phyloP scores from a whole-genome alignment of 2,888 invertebrate species.

The Cephus sareptanus region DNA sequence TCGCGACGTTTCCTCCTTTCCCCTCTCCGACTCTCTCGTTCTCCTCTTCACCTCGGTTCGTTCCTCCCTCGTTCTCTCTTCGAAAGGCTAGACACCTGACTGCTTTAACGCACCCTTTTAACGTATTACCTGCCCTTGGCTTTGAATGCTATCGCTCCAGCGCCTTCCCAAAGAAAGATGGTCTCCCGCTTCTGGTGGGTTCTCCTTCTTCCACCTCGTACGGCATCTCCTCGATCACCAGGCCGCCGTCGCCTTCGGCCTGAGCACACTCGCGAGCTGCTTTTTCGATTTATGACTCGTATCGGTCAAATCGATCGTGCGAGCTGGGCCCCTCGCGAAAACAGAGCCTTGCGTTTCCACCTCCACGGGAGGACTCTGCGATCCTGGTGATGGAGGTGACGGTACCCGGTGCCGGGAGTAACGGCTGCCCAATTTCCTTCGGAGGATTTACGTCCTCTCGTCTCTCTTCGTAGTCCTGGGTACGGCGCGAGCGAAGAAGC shows the following conservation, averaged over 20 bases:
- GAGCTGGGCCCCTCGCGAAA: not conserved
- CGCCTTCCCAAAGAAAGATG: slow-evolving; percentile 23
- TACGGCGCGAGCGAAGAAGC: not conserved
- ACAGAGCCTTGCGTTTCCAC: not conserved
- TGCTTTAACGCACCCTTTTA: slow-evolving; percentile 42
- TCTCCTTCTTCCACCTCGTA: not conserved
- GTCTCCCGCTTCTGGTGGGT: slow-evolving; percentile 4
- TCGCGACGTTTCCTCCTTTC: slow-evolving; percentile 49
- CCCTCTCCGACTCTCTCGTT: not conserved
- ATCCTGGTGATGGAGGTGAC: not conserved
- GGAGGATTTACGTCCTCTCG: not conserved
- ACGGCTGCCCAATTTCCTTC: not conserved
- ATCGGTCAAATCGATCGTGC: not conserved
- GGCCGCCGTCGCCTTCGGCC: not conserved
- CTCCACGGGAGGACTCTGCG: not conserved
- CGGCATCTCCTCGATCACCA: not conserved
- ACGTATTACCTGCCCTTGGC: slow-evolving; percentile 39
- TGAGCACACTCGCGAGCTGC: not conserved
- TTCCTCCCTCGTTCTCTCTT: slow-evolving; percentile 6
- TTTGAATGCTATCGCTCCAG: slow-evolving; percentile 42
- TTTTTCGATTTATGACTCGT: not conserved
- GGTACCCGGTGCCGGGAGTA: not conserved
- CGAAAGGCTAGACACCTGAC: slow-evolving; percentile 38
- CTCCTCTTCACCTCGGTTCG: not conserved
- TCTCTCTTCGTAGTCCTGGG: not conserved